These are phyloP conservation scores for Drosophila kikkawai DNA, from an alignment of 1,140 invertebrate species.

Conservation along the genomic window DNA sequence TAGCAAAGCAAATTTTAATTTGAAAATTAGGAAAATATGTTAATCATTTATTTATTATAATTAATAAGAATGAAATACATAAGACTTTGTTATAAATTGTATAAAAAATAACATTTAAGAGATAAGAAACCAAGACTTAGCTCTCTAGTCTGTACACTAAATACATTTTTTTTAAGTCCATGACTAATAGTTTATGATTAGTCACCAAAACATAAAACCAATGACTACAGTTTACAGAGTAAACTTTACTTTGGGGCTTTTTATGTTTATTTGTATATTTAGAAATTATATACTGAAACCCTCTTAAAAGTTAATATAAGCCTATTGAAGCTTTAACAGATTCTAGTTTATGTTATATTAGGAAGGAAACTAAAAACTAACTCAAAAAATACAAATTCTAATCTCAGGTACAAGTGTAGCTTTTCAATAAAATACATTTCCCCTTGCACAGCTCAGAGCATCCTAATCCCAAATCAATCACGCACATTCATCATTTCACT, in stretches of 20 bases:
- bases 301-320: background rate
- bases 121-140: background rate
- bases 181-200: background rate
- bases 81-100: no score
- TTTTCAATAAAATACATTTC: background rate
- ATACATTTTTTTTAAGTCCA: background rate
- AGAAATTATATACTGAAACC: background rate
- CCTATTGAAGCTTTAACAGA: no score
- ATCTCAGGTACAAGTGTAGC: slow-evolving; percentile 3
- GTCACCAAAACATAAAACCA: background rate
- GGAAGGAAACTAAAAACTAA: background rate
- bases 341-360: no score
- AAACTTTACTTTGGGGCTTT: background rate
- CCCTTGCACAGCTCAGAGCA: background rate
- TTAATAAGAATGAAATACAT: no score
- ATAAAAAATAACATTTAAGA: background rate
- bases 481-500: slow-evolving; percentile 3
- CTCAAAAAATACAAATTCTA: background rate
- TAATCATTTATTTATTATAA: no score
- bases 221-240: background rate
- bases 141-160: background rate
- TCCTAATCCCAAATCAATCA: background rate
- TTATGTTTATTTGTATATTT: background rate
- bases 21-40: no score
- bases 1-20: no score